Conservation (phyloP, 2,888 invertebrate genomes). For the Nomada goodeniana region DNA sequence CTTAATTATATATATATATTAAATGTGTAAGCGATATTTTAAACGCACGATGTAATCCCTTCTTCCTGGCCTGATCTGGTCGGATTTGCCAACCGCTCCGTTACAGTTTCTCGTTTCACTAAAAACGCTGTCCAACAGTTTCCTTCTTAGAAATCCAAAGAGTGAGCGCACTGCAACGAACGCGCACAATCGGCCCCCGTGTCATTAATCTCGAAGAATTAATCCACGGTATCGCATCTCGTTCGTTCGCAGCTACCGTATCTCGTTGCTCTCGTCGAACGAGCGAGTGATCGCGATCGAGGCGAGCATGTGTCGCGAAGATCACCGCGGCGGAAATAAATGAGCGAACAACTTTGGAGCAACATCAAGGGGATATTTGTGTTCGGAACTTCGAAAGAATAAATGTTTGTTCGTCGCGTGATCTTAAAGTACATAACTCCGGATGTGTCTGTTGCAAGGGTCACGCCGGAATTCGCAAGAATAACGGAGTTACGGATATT, state of each 20-base stretch:
- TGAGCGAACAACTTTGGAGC: constrained; percentile 3
- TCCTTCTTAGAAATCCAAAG: constrained; percentile 54
- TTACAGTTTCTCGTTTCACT: constrained; percentile 53
- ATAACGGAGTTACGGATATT: no score
- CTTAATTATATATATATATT: no score
- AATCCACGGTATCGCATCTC: constrained; percentile 53
- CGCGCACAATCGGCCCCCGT: constrained; percentile 30
- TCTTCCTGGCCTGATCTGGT: constrained; percentile 31
- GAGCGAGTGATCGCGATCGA: constrained; percentile 31
- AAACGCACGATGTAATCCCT: constrained; percentile 10
- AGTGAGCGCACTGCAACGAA: constrained; percentile 5
- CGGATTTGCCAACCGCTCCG: constrained; percentile 25
- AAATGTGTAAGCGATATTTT: constrained; percentile 21
- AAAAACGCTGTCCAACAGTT: constrained; percentile 12
- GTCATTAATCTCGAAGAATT: constrained; percentile 58
- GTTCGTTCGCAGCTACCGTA: constrained; percentile 30
- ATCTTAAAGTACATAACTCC: no score
- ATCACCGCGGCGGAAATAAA: constrained; percentile 29
- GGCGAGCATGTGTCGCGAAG: neutral
- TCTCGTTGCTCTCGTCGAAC: constrained; percentile 42
- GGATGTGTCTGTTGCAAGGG: no score
- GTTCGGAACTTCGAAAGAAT: no score
- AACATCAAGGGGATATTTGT: neutral
- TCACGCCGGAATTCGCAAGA: no score
- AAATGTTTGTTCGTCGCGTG: no score